A percentile compares a stretch with the other conserved stretches of the same genome.
Conservation (phyloP, 2,797 vertebrate genomes). For the Lithobates pipiens region DNA sequence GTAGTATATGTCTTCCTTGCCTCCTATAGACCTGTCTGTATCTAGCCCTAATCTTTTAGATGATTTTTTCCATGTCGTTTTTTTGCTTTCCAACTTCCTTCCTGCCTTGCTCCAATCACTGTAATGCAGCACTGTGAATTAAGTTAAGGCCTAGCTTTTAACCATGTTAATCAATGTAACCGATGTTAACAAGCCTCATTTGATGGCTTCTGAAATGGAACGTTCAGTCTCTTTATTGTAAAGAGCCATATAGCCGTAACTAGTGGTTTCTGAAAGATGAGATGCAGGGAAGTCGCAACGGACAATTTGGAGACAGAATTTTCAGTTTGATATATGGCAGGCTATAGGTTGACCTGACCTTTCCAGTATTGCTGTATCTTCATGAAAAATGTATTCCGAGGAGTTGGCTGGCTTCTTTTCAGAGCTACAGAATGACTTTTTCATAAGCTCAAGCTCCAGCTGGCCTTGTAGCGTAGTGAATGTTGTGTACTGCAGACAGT, state of each 20-base stretch:
- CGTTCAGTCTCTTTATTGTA: constrained; percentile 5
- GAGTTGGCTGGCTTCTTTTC: constrained; percentile 10
- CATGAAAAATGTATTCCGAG: constrained; percentile 43
- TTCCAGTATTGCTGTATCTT: constrained; percentile 35
- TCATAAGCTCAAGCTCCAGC: constrained; percentile 6
- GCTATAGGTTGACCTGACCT: constrained; percentile 33
- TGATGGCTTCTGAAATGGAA: constrained; percentile 27
- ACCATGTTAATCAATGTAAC: background rate
- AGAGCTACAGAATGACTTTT: background rate
- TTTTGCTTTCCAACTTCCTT: background rate
- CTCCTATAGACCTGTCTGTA: background rate
- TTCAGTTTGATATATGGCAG: constrained; percentile 22
- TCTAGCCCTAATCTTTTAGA: background rate
- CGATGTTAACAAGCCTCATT: constrained; percentile 28
- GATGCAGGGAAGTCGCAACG: constrained; percentile 10
- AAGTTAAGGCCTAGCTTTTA: background rate
- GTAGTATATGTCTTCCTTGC: background rate
- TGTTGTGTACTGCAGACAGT: background rate
- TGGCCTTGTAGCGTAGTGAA: background rate
- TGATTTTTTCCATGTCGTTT: constrained; percentile 8
- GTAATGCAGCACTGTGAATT: constrained; percentile 9
- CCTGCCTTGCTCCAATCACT: background rate
- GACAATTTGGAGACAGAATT: constrained; percentile 34
- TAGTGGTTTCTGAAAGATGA: constrained; percentile 11
- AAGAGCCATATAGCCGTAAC: background rate